Conservation (phyloP, 37 sponge, comb jelly and placozoan genomes). For the Beroe forskalii region DNA sequence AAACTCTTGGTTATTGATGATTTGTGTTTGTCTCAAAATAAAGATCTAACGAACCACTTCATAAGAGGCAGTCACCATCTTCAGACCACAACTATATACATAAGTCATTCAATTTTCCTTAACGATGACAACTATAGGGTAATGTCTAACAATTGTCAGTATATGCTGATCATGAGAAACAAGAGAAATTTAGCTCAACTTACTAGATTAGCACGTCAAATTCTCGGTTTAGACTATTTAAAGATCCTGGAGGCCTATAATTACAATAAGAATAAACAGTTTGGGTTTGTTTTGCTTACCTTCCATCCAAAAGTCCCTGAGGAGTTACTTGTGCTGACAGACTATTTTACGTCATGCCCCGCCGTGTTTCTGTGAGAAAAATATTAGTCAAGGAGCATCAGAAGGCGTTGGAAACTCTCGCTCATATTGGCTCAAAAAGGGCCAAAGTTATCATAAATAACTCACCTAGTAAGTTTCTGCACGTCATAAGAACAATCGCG, state of each 20-base stretch:
- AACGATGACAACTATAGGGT: constrained; percentile 30
- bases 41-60: constrained; percentile 28
- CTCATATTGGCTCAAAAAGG: constrained; percentile 11
- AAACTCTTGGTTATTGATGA: constrained; percentile 30
- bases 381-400: neutral
- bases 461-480: constrained; percentile 22
- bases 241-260: constrained; percentile 27
- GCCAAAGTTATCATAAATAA: neutral
- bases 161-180: constrained; percentile 20
- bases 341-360: constrained; percentile 21
- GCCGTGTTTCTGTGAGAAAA: constrained; percentile 38
- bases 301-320: constrained; percentile 36
- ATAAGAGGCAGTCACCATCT: constrained; percentile 10
- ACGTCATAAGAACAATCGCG: neutral
- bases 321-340: neutral
- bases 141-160: neutral
- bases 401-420: neutral
- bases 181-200: constrained; percentile 32
- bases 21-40: neutral
- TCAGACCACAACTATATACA: constrained; percentile 23
- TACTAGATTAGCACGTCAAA: constrained; percentile 40
- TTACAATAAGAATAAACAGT: constrained; percentile 9
- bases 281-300: constrained; percentile 5
- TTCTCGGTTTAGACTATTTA: constrained; percentile 5
- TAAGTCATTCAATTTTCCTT: neutral